These are phyloP conservation scores for Butorides virescens DNA, from an alignment of 2,113 vertebrate species.

Conservation along the genomic window DNA sequence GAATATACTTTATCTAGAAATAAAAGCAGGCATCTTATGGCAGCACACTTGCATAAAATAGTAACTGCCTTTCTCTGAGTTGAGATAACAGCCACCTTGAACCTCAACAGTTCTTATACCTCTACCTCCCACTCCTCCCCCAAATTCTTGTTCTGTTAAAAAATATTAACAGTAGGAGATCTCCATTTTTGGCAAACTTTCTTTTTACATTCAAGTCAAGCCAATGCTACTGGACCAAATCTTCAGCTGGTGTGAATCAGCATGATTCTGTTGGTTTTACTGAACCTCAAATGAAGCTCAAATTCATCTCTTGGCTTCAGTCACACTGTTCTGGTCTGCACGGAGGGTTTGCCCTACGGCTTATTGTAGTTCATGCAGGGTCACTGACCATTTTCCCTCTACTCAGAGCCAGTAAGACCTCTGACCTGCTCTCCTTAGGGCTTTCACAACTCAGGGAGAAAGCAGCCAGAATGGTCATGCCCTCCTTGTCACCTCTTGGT, in stretches of 20 bases:
- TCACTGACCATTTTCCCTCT: neutral
- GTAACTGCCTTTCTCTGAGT: neutral
- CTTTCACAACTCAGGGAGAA: neutral
- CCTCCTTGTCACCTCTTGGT: neutral
- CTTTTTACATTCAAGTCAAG: neutral
- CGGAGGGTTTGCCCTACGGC: neutral
- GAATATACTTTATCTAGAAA: neutral
- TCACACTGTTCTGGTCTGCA: neutral
- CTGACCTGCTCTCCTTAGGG: neutral
- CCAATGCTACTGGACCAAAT: neutral
- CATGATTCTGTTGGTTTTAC: neutral
- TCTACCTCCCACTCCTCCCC: fast-evolving
- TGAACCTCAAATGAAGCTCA: neutral
- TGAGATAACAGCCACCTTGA: neutral
- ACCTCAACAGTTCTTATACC: neutral
- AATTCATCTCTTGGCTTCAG: neutral
- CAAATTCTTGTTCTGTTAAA: neutral
- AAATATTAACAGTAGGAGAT: neutral
- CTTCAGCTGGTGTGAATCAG: neutral
- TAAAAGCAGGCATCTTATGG: neutral
- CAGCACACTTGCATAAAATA: neutral
- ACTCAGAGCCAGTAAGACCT: neutral
- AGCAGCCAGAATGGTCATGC: neutral
- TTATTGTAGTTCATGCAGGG: neutral
- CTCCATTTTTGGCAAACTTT: neutral